Evolutionary conservation across 2,797 vertebrate genomes (phyloP), one percentile per base, ranked within the genome.

Genomic region (Ctenopoma multispine): DNA sequence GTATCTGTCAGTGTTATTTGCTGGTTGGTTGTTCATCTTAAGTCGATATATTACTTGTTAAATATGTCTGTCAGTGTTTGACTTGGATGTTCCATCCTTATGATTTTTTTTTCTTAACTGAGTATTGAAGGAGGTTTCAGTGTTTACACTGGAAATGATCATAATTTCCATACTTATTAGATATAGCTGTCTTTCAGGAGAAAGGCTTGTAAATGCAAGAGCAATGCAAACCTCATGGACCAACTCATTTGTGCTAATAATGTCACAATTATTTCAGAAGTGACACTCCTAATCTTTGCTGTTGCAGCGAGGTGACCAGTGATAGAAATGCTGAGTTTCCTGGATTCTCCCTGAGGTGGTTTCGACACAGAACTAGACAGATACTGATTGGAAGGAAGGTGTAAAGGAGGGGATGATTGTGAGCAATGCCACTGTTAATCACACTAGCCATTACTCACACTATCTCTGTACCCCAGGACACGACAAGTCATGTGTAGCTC

Each of bases 351-450:
- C 64, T 0, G 3, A 71, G 82, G 82, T 69, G 0, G 31, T 63
- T 44, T 49, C 27, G 61, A 82, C 68, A 5, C 49, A 56, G 31
- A 76, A 83, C 27, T 4, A 73, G 80, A 84, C 82, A 40, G 63
- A 84, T 81, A 75, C 72, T 82, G 80, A 87, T 86, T 80, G 63
- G 84, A 54, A 57, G 62, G 75, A 76, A 76, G 63, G 58, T 34
- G 57, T 41, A 63, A 77, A 61, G 63, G 54, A 54, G 56, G 71
- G 62, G 44, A 41, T 69, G 69, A 76, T 83, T 77, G 66, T 80
- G 79, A 85, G 82, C 75, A 55, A 58, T 84, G 88, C 78, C 83
- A 80, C 69, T 74, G 72, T 87, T 86, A 90, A 87, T 91, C 85
- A 80, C 53, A 7, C 38, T 62, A 59, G 34, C 80, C 77, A 89